These are phyloP conservation scores for Mastomys natalensis DNA, from an alignment of 2,113 vertebrate species.

Conservation along the genomic window DNA sequence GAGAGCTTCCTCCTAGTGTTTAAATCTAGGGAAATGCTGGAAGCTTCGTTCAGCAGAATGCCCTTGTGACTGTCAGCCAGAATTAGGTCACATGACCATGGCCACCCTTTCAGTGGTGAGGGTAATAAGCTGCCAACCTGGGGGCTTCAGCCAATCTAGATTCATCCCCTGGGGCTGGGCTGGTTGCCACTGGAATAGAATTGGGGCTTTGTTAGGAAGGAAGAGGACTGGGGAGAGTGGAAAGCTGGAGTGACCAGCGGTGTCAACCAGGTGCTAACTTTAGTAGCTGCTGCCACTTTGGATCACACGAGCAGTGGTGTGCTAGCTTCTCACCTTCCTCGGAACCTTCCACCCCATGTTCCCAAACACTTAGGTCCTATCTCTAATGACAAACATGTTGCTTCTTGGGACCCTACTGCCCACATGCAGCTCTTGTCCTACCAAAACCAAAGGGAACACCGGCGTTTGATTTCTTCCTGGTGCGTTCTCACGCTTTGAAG, in stretches of 20 bases:
- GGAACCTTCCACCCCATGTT: not conserved
- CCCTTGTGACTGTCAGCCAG: not conserved
- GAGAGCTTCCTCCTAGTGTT: not conserved
- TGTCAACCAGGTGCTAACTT: not conserved
- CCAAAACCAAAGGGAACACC: not conserved
- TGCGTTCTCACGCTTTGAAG: not conserved
- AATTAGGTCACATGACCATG: not conserved
- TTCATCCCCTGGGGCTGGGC: not conserved
- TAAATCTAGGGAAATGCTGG: not conserved
- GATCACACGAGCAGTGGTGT: not conserved
- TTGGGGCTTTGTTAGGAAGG: constrained; percentile 7
- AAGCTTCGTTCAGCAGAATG: not conserved
- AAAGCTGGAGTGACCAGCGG: not conserved
- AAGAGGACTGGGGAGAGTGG: not conserved
- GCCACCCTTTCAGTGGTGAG: not conserved
- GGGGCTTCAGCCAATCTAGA: not conserved
- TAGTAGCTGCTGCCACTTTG: not conserved
- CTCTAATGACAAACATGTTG: not conserved
- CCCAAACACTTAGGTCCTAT: not conserved
- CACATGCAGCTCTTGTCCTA: not conserved
- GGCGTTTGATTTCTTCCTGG: not conserved
- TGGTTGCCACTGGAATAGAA: not conserved
- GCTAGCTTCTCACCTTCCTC: not conserved
- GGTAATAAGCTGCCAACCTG: not conserved
- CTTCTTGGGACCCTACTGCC: not conserved